phyloP scores from a whole-genome alignment of 2,888 invertebrate genomes.

The Mesoligia furuncula region DNA sequence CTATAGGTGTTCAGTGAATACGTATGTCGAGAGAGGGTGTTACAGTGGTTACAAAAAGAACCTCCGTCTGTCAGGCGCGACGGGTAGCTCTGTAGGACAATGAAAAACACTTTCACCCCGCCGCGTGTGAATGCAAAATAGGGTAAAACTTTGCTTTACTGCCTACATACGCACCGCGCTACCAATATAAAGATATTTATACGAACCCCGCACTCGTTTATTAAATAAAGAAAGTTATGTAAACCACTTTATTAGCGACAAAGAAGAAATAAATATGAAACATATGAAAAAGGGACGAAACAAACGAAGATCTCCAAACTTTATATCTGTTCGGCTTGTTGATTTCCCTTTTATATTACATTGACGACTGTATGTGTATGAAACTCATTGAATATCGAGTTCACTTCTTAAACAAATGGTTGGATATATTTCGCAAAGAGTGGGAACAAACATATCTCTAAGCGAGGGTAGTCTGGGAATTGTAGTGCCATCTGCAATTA shows the following conservation, averaged over 20 bases:
- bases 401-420: slow-evolving; percentile 52
- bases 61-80: slow-evolving; percentile 78
- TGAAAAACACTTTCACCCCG: slow-evolving; percentile 86
- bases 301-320: slow-evolving; percentile 54
- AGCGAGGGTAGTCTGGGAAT: slow-evolving; percentile 43
- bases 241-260: slow-evolving; percentile 64
- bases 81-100: slow-evolving; percentile 79
- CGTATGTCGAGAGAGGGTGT: slow-evolving; percentile 66
- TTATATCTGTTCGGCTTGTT: slow-evolving; percentile 56
- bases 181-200: slow-evolving; percentile 74
- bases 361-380: slow-evolving; percentile 32
- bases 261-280: slow-evolving; percentile 60
- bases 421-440: slow-evolving; percentile 40
- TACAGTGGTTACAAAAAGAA: slow-evolving; percentile 76
- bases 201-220: slow-evolving; percentile 73
- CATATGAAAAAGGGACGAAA: slow-evolving; percentile 62
- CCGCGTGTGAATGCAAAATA: slow-evolving; percentile 84
- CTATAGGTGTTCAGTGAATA: slow-evolving; percentile 71
- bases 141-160: slow-evolving; percentile 71
- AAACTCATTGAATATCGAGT: slow-evolving; percentile 37
- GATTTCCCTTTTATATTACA: slow-evolving; percentile 51
- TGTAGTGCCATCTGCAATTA: slow-evolving; percentile 78
- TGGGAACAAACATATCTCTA: slow-evolving; percentile 51
- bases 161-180: slow-evolving; percentile 73
- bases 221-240: slow-evolving; percentile 76